Percentiles rank a stretch among this genome's conserved stretches.
Conservation (phyloP, 2,113 vertebrate genomes). For the Apteryx owenii region DNA sequence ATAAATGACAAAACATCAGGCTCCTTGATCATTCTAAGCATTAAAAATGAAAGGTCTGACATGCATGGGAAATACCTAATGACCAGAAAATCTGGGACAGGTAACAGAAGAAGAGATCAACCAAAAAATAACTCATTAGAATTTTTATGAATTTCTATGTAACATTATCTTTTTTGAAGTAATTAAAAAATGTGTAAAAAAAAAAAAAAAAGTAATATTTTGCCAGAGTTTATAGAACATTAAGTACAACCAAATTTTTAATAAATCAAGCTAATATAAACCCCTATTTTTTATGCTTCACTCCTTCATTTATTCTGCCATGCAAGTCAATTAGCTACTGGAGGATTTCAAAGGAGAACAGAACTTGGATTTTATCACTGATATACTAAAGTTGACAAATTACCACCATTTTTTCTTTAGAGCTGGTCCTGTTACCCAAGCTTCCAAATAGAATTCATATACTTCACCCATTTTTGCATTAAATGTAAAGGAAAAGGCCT, state of each 20-base stretch:
- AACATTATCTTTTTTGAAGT: not conserved
- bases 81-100: slow-evolving; percentile 45
- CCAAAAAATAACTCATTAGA: slow-evolving; percentile 31
- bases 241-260: slow-evolving; percentile 8
- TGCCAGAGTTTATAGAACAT: slow-evolving; percentile 1
- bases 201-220: not conserved
- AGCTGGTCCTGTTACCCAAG: not conserved
- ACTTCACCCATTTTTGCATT: not conserved
- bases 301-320: not conserved
- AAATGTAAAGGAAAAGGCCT: not conserved
- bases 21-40: slow-evolving; percentile 39
- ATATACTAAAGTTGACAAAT: not conserved
- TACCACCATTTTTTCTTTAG: not conserved
- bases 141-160: not conserved
- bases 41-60: slow-evolving; percentile 47
- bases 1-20: slow-evolving; percentile 67
- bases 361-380: slow-evolving; percentile 14
- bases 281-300: not conserved
- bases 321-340: not conserved
- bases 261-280: not conserved
- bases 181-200: not conserved
- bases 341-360: not conserved
- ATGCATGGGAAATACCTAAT: slow-evolving; percentile 63
- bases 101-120: slow-evolving; percentile 34
- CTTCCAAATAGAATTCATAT: not conserved